phyloP scores from a whole-genome alignment of 2,113 vertebrate genomes.

The Barbus barbus region DNA sequence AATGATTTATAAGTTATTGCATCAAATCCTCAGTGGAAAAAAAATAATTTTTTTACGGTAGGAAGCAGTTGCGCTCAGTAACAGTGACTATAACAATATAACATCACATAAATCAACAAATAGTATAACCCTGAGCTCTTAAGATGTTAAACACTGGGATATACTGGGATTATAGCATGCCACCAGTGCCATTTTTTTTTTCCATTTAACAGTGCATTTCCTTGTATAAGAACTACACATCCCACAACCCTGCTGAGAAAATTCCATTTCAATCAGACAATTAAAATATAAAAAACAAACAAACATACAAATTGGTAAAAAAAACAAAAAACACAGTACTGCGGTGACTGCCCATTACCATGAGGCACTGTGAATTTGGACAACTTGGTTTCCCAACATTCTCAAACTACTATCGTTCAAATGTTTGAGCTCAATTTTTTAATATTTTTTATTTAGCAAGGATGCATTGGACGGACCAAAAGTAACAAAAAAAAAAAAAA shows the following conservation, averaged over 20 bases:
- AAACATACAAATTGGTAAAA: too few species aligned
- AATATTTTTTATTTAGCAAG: too few species aligned
- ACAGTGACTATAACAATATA: background rate
- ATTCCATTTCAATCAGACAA: background rate
- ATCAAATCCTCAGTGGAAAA: background rate
- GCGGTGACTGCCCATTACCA: background rate
- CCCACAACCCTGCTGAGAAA: background rate
- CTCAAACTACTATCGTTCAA: background rate
- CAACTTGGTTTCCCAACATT: background rate
- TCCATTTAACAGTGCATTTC: background rate
- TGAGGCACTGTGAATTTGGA: background rate
- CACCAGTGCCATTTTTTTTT: background rate
- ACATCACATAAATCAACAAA: background rate
- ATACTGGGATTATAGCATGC: background rate
- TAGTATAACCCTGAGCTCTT: background rate
- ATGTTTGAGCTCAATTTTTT: background rate
- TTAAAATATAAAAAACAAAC: too few species aligned
- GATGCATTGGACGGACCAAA: too few species aligned
- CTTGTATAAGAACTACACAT: background rate
- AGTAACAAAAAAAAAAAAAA: too few species aligned
- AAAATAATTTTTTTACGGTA: background rate
- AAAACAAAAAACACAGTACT: too few species aligned
- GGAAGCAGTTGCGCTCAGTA: background rate
- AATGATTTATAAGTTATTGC: background rate
- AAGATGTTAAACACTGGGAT: background rate